Conservation (phyloP, 2,113 vertebrate genomes). For the Tylochromis polylepis region DNA sequence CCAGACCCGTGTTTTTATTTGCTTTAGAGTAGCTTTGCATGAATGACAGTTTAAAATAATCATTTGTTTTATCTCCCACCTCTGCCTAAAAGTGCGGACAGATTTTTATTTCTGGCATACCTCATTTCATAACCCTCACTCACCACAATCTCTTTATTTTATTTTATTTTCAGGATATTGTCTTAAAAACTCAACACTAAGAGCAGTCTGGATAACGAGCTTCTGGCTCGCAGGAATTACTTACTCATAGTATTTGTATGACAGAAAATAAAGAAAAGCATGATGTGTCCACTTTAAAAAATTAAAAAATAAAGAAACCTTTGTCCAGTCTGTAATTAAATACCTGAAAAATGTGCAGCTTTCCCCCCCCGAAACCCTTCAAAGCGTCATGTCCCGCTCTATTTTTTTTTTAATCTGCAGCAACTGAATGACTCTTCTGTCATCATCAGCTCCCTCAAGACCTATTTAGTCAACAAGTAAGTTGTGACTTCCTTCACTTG, state of each 20-base stretch:
- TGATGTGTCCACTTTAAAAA: rapidly evolving
- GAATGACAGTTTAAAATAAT: neutral
- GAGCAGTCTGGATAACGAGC: neutral
- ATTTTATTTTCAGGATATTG: neutral
- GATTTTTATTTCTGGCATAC: neutral
- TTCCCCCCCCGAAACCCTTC: neutral
- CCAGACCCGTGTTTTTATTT: neutral
- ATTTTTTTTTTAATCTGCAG: slow-evolving; percentile 54
- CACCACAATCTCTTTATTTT: neutral
- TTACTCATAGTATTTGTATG: neutral
- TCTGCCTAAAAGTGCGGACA: neutral
- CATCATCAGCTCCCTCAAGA: slow-evolving; percentile 92
- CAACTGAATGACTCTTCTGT: slow-evolving; percentile 96
- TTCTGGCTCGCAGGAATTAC: neutral
- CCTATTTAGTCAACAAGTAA: slow-evolving; percentile 84
- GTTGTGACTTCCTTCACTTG: slow-evolving; percentile 8
- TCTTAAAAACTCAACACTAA: neutral
- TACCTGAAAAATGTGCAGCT: neutral
- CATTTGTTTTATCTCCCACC: neutral
- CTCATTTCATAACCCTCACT: rapidly evolving
- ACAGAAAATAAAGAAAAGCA: neutral
- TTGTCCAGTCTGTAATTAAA: neutral
- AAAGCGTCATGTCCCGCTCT: neutral
- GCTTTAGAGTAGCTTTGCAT: neutral
- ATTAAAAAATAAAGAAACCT: neutral